A percentile compares a stretch with the other conserved stretches of the same genome.
Evolutionary conservation across 1,140 invertebrate genomes (phyloP).

Genomic region (Drosophila parabipectinata): DNA sequence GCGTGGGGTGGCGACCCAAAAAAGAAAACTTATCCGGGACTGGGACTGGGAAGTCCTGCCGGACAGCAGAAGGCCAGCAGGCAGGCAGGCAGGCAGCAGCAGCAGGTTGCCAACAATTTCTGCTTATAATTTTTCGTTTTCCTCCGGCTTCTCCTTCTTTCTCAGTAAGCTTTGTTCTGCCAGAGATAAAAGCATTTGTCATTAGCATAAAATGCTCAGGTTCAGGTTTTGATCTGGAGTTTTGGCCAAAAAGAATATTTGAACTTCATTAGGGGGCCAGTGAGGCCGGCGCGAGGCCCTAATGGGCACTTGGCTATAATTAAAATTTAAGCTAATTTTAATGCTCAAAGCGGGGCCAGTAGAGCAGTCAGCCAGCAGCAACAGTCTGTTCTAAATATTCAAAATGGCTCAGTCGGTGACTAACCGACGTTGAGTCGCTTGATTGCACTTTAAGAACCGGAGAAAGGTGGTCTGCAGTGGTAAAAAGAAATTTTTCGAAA

Average conservation of each 20-base stretch:
- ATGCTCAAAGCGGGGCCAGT: slow-evolving; percentile 25
- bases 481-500: slow-evolving; percentile 1
- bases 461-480: slow-evolving; percentile 6
- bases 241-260: slow-evolving; percentile 62
- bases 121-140: slow-evolving; percentile 61
- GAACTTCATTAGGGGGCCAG: slow-evolving; percentile 67
- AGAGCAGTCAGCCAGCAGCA: slow-evolving; percentile 31
- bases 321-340: slow-evolving; percentile 76
- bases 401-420: slow-evolving; percentile 20
- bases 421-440: slow-evolving; percentile 35
- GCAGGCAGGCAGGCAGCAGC: slow-evolving; percentile 17
- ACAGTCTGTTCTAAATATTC: slow-evolving; percentile 26
- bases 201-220: slow-evolving; percentile 77
- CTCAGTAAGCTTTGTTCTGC: slow-evolving; percentile 32
- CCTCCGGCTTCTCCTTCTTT: slow-evolving; percentile 24
- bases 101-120: slow-evolving; percentile 70
- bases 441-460: slow-evolving; percentile 48
- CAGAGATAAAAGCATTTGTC: slow-evolving; percentile 80
- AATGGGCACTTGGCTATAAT: slow-evolving; percentile 64
- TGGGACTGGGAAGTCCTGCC: slow-evolving; percentile 17
- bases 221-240: slow-evolving; percentile 52
- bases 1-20: slow-evolving; percentile 37
- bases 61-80: background rate
- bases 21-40: slow-evolving; percentile 5
- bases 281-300: slow-evolving; percentile 1